Percentiles rank a stretch among this genome's conserved stretches.
phyloP scores from a whole-genome alignment of 2,113 vertebrate species.

The Tachycineta bicolor region DNA sequence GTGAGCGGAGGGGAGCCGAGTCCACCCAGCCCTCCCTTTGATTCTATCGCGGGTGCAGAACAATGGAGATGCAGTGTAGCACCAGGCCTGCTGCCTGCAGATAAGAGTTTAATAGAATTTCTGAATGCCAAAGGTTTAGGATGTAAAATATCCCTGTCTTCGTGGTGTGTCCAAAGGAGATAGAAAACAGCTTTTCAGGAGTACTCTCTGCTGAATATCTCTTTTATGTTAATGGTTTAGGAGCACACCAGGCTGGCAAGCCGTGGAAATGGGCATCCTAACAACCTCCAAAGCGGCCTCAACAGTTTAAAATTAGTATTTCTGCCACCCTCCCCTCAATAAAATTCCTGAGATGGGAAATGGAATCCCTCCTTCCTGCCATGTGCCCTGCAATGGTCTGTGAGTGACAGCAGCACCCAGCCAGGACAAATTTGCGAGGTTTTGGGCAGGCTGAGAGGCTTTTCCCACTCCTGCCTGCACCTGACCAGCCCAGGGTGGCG shows the following conservation, averaged over 20 bases:
- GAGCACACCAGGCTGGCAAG: conserved; percentile 63
- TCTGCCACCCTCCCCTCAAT: neutral
- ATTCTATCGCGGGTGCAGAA: conserved; percentile 87
- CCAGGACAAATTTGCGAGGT: fast-evolving
- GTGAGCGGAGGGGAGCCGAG: conserved; percentile 81
- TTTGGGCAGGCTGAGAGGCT: neutral
- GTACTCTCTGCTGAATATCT: conserved; percentile 85
- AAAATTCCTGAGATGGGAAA: neutral
- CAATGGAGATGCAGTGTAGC: conserved; percentile 87
- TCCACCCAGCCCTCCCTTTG: conserved; percentile 81
- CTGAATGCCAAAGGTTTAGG: conserved; percentile 91
- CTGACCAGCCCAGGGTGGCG: fast-evolving
- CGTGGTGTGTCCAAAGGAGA: conserved; percentile 85
- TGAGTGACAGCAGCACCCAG: neutral
- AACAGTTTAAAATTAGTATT: neutral
- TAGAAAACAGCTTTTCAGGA: conserved; percentile 88
- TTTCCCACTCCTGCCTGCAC: neutral
- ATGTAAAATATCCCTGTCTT: conserved; percentile 88
- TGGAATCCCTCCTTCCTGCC: neutral
- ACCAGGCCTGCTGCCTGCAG: conserved; percentile 86
- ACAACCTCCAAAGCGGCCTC: neutral
- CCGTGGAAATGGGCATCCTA: conserved; percentile 49
- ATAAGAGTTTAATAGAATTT: conserved; percentile 99
- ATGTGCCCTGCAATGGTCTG: fast-evolving
- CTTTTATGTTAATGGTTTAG: conserved; percentile 84